Evolutionary conservation across 2,797 vertebrate species (phyloP).

Genomic region (Cheirogaleus major): DNA sequence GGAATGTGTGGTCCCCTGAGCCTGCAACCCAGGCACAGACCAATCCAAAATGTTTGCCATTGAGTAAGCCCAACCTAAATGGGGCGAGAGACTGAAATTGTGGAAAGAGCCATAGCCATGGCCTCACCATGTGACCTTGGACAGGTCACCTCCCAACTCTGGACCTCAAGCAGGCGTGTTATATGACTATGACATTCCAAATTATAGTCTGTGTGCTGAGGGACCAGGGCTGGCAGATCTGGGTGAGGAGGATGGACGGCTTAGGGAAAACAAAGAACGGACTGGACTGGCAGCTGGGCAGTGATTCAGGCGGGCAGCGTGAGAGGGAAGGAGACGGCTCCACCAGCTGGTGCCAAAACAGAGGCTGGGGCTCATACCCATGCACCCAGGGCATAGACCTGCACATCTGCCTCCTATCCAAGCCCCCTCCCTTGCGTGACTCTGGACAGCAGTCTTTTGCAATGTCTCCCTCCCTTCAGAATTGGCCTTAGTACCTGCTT

Average conservation of each 20-base stretch:
- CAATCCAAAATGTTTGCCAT: neutral
- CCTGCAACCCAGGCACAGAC: neutral
- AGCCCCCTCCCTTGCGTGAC: neutral
- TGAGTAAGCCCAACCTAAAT: neutral
- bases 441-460: neutral
- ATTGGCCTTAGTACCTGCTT: neutral
- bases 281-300: slow-evolving; percentile 56
- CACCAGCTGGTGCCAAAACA: slow-evolving; percentile 26
- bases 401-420: neutral
- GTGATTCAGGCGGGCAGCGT: neutral
- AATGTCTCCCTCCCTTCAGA: neutral
- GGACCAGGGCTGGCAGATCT: slow-evolving; percentile 8
- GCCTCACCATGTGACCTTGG: neutral
- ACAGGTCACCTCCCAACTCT: neutral
- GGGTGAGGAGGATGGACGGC: slow-evolving; percentile 24
- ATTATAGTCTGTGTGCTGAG: slow-evolving; percentile 32
- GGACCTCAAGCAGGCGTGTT: neutral
- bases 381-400: neutral
- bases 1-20: neutral
- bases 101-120: neutral
- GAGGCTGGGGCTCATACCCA: neutral
- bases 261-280: neutral
- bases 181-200: slow-evolving; percentile 37
- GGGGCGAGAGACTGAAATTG: neutral
- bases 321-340: slow-evolving; percentile 2